phyloP scores from a whole-genome alignment of 2,797 vertebrate species.

The Rhinogobio ventralis region DNA sequence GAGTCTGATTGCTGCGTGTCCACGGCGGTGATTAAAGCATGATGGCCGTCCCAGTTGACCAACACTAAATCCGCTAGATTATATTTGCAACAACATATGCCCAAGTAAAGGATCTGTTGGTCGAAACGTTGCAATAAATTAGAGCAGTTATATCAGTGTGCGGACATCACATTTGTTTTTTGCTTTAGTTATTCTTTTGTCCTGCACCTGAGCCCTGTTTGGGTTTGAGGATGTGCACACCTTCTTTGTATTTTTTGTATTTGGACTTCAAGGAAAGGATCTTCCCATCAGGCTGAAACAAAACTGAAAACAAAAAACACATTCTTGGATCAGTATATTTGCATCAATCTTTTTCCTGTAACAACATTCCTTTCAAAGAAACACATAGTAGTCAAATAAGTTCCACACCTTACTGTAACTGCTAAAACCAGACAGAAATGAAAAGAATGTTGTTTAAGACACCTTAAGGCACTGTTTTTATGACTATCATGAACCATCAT shows the following conservation, averaged over 20 bases:
- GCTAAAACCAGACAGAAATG: neutral
- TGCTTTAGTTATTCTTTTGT: no score
- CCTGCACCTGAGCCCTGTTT: no score
- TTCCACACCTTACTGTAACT: neutral
- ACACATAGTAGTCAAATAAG: neutral
- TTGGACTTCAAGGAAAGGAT: neutral
- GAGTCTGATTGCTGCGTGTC: neutral
- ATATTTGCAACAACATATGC: conserved; percentile 27
- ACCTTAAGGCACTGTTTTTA: neutral
- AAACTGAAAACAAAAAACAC: neutral
- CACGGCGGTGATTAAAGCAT: conserved; percentile 30
- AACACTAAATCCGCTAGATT: conserved; percentile 11
- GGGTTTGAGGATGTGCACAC: no score
- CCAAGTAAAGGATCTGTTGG: neutral
- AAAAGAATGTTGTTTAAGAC: neutral
- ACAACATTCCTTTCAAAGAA: neutral
- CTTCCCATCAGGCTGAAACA: neutral
- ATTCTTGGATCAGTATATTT: neutral
- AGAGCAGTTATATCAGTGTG: no score
- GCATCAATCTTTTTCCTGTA: neutral
- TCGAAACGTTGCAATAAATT: no score
- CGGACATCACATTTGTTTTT: no score
- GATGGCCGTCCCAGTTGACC: conserved; percentile 32
- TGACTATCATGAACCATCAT: neutral
- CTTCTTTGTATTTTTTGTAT: no score